Evolutionary conservation across 2,797 vertebrate genomes (phyloP).

Genomic region (Parauchenoglanis punctatus): DNA sequence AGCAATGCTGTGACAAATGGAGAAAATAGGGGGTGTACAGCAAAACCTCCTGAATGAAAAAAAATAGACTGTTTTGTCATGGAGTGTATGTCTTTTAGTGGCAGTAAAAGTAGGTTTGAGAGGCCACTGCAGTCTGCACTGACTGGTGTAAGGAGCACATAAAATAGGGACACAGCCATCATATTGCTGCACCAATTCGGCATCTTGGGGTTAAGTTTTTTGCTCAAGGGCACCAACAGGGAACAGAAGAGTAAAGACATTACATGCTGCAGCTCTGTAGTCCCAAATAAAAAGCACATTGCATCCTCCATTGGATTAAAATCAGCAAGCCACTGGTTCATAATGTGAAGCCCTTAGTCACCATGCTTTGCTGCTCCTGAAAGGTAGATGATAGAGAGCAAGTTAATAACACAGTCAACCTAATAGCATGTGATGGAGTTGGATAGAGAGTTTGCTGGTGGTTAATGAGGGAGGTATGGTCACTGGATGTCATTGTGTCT

Average conservation of each 20-base stretch:
- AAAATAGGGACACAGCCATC: slow-evolving; percentile 12
- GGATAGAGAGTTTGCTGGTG: not conserved
- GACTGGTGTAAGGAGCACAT: slow-evolving; percentile 18
- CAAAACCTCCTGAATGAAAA: not conserved
- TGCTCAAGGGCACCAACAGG: slow-evolving; percentile 41
- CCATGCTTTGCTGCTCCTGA: not conserved
- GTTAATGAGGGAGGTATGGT: slow-evolving; percentile 2
- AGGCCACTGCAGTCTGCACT: not conserved
- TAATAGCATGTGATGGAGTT: slow-evolving; percentile 10
- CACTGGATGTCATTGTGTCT: slow-evolving; percentile 2
- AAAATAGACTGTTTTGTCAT: not conserved
- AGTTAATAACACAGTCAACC: slow-evolving; percentile 24
- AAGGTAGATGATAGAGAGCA: slow-evolving; percentile 9
- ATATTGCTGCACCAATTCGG: slow-evolving; percentile 16
- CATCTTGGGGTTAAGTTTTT: slow-evolving; percentile 32
- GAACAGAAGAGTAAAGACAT: slow-evolving; percentile 28
- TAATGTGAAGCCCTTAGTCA: slow-evolving; percentile 1
- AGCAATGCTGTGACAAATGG: slow-evolving; percentile 38
- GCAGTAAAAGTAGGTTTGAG: slow-evolving; percentile 13
- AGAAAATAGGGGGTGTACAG: slow-evolving; percentile 22
- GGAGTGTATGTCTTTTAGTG: slow-evolving; percentile 21
- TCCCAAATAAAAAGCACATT: slow-evolving; percentile 11
- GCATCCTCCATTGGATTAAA: not conserved
- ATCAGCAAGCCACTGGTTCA: not conserved
- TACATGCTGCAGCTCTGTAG: slow-evolving; percentile 8